A percentile compares a stretch with the other conserved stretches of the same genome.
phyloP scores from a whole-genome alignment of 2,113 vertebrate species.

The Blennius ocellaris region DNA sequence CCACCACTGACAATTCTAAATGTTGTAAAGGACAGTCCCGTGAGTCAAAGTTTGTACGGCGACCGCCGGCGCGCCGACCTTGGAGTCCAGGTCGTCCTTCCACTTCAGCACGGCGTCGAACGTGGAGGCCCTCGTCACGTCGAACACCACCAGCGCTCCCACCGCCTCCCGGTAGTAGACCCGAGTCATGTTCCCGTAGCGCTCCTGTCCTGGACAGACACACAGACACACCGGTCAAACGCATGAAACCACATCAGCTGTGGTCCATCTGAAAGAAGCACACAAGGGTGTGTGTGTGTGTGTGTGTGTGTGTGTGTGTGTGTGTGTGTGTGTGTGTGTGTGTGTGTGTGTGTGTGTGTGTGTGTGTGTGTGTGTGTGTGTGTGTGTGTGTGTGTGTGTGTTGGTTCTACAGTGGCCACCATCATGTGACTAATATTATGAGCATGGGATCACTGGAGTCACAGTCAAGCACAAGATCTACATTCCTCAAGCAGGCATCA shows the following conservation, averaged over 20 bases:
- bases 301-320: no score
- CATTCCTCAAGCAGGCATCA: conserved; percentile 71
- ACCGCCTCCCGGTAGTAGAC: conserved; percentile 88
- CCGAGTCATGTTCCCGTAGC: conserved; percentile 88
- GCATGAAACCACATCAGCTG: conserved; percentile 20
- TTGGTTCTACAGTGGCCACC: conserved; percentile 21
- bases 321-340: neutral
- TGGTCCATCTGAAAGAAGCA: neutral
- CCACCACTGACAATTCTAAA: no score
- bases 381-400: neutral
- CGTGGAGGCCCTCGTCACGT: conserved; percentile 84
- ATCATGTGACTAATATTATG: conserved; percentile 77
- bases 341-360: conserved; percentile 8
- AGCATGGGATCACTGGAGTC: conserved; percentile 70
- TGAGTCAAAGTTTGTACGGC: no score
- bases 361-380: conserved; percentile 7
- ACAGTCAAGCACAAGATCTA: conserved; percentile 65
- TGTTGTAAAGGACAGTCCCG: no score
- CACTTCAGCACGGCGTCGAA: conserved; percentile 86
- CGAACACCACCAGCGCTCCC: conserved; percentile 86
- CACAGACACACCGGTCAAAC: conserved; percentile 3
- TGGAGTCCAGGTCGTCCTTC: conserved; percentile 87
- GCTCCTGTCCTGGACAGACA: conserved; percentile 83
- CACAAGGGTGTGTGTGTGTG: neutral
- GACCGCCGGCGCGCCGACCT: conserved; percentile 64